Percentiles rank a stretch among this genome's conserved stretches.
Evolutionary conservation across 2,888 invertebrate species (phyloP).

Genomic region (Argyresthia goedartella): DNA sequence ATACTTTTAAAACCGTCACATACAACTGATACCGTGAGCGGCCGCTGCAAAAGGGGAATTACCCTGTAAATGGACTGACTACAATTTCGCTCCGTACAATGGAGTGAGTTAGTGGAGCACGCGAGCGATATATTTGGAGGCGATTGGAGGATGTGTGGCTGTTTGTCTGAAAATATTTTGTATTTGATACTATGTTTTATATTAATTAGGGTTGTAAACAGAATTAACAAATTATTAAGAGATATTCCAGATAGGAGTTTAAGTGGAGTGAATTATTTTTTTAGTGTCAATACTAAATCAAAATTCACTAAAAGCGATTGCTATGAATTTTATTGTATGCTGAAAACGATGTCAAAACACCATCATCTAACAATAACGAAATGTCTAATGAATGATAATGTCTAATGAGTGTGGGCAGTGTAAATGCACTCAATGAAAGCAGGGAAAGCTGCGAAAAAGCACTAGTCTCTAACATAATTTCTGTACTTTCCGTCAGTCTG

Average conservation of each 20-base stretch:
- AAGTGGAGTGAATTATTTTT: too few relatives aligned
- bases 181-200: neutral
- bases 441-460: neutral
- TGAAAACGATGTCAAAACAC: too few relatives aligned
- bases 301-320: too few relatives aligned
- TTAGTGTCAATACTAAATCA: too few relatives aligned
- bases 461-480: neutral
- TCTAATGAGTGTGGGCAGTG: neutral
- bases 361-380: too few relatives aligned
- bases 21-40: conserved; percentile 31
- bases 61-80: conserved; percentile 35
- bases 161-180: neutral
- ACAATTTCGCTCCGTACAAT: conserved; percentile 22
- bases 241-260: too few relatives aligned
- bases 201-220: too few relatives aligned
- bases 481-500: conserved; percentile 12
- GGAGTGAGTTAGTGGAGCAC: conserved; percentile 3
- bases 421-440: neutral
- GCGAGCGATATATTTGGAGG: neutral
- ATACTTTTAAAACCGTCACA: conserved; percentile 23
- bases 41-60: conserved; percentile 38
- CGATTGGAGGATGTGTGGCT: neutral
- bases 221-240: too few relatives aligned
- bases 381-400: too few relatives aligned
- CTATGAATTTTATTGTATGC: too few relatives aligned